A percentile compares a stretch with the other conserved stretches of the same genome.
Conservation (phyloP, 1,140 invertebrate species). For the Drosophila paulistorum region DNA sequence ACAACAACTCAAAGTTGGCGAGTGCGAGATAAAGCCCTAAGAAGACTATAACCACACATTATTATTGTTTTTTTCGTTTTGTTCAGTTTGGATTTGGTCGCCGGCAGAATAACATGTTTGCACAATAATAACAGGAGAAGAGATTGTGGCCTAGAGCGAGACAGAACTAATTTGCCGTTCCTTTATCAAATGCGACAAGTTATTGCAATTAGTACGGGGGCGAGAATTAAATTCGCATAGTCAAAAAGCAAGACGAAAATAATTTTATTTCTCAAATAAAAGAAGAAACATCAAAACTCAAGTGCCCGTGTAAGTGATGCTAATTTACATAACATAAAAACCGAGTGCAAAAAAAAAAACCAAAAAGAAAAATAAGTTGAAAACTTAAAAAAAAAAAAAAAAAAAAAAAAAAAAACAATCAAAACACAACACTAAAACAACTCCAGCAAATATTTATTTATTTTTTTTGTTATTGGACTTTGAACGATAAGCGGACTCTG, state of each 20-base stretch:
- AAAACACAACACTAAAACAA: constrained; percentile 41
- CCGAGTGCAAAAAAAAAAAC: constrained; percentile 10
- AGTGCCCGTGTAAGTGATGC: constrained; percentile 59
- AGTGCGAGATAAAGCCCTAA: constrained; percentile 45
- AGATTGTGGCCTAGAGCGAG: not conserved
- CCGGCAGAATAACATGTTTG: constrained; percentile 50
- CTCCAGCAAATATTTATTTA: constrained; percentile 38
- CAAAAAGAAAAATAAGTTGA: constrained; percentile 21
- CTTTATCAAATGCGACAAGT: constrained; percentile 55
- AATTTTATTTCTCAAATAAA: constrained; percentile 19
- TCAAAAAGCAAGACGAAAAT: constrained; percentile 18
- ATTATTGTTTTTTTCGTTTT: not conserved
- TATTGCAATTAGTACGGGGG: constrained; percentile 66
- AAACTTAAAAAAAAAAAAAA: not conserved
- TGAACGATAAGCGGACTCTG: constrained; percentile 69
- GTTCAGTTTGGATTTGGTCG: constrained; percentile 49
- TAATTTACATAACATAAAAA: constrained; percentile 58
- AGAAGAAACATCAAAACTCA: constrained; percentile 20
- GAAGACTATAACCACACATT: not conserved
- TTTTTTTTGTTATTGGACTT: constrained; percentile 63
- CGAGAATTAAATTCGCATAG: constrained; percentile 43
- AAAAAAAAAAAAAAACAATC: constrained; percentile 9
- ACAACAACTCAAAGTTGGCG: constrained; percentile 42
- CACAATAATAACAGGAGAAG: constrained; percentile 50
- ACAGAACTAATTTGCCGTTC: constrained; percentile 4